Evolutionary conservation across 2,888 invertebrate species (phyloP), one percentile per base, ranked within the genome.

Genomic region (Conomelus anceps): DNA sequence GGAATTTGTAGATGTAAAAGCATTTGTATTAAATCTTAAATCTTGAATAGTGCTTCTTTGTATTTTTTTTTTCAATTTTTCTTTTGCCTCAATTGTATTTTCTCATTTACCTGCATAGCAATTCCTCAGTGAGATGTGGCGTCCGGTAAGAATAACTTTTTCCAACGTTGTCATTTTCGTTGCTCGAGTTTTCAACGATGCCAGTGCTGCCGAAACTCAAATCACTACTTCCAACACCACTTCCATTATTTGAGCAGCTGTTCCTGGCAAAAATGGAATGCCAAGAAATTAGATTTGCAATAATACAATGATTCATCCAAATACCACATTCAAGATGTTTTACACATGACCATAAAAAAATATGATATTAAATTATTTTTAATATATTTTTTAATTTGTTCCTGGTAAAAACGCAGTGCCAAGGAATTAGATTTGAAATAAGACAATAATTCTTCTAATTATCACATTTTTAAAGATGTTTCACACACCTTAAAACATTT

Each of bases 41-140:
- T n/a, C n/a, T n/a, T n/a, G n/a, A n/a, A n/a, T n/a, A n/a, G n/a
- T n/a, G n/a, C n/a, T n/a, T n/a, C n/a, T n/a, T n/a, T n/a, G n/a
- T n/a, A n/a, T n/a, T n/a, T 7, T 22, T 23, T 20, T 86, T 20
- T 22, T 22, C 20, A 86, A 22, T 20, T 20, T 22, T 13, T 23
- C 13, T 11, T 22, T 22, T 86, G 22, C 13, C 86, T n/a, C 20
- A 86, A 22, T 24, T 86, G n/a, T 3, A 41, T 87, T 6, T 87
- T 86, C 22, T 87, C 24, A 41, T 84, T 90, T 87, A 91, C 91
- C 89, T 89, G 88, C 41, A 88, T 23, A 91, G 88, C 86, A 90
- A 88, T 85, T 90, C 90, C 22, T 91, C 90, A 22, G 91, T 91
- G 63, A 91, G 91, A 23, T 88, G 90, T 22, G 84, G 88, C 29